Evolutionary conservation across 2,113 vertebrate genomes (phyloP).

Genomic region (Ibidorhyncha struthersii): DNA sequence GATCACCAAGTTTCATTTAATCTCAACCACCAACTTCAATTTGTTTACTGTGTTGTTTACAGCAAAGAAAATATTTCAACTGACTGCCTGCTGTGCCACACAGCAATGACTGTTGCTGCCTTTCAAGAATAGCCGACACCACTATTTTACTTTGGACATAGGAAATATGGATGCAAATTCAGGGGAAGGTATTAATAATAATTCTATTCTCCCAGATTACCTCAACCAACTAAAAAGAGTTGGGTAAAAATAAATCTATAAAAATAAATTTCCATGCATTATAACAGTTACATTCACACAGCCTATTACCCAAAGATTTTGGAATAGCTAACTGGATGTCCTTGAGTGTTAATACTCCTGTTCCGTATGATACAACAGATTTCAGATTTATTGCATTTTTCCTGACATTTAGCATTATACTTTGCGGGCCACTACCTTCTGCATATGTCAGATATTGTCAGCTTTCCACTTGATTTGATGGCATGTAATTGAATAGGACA

Average conservation of each 20-base stretch:
- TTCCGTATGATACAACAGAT: neutral
- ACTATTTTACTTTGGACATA: neutral
- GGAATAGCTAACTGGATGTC: neutral
- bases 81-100: neutral
- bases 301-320: neutral
- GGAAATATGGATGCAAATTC: neutral
- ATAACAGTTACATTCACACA: neutral
- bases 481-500: neutral
- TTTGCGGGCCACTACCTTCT: neutral
- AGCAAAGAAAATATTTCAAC: neutral
- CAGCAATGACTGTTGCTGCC: neutral
- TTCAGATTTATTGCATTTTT: neutral
- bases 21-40: neutral
- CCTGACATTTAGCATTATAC: neutral
- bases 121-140: neutral
- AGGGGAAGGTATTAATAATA: neutral
- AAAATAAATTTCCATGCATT: neutral
- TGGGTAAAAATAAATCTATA: neutral
- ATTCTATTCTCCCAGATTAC: neutral
- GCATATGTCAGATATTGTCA: neutral
- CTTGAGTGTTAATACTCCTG: neutral
- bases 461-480: neutral
- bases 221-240: neutral
- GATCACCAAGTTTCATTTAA: neutral
- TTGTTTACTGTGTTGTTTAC: neutral